A percentile compares a stretch with the other conserved stretches of the same genome.
Conservation (phyloP, 2,888 invertebrate genomes). For the Athalia cordata region DNA sequence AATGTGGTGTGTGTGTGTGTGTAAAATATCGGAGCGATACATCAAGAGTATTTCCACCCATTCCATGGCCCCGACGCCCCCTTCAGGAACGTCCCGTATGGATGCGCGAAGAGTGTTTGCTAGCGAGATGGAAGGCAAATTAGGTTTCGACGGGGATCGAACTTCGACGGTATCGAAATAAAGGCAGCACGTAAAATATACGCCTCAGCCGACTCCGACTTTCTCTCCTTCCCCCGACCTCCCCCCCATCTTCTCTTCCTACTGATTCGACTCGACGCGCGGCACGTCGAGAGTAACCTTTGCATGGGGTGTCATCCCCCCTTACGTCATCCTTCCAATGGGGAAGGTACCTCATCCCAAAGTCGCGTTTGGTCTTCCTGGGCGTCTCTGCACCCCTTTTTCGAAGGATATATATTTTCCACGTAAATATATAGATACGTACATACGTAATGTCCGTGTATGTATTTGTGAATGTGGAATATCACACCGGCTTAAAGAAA, state of each 20-base stretch:
- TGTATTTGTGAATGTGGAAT: neutral
- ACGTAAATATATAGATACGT: too few relatives aligned
- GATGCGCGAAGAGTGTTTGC: constrained; percentile 63
- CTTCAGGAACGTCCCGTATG: constrained; percentile 13
- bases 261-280: neutral
- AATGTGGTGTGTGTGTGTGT: neutral
- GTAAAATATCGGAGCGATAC: constrained; percentile 41
- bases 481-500: neutral
- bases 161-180: constrained; percentile 68
- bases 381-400: too few relatives aligned
- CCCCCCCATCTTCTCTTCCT: neutral
- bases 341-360: too few relatives aligned
- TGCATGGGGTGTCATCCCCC: neutral
- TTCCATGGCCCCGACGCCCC: neutral
- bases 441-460: neutral
- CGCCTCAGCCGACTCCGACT: constrained; percentile 5
- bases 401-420: too few relatives aligned
- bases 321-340: neutral
- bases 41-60: constrained; percentile 47
- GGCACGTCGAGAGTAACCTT: neutral
- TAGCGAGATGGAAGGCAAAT: constrained; percentile 71
- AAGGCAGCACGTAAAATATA: constrained; percentile 68
- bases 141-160: constrained; percentile 70
- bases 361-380: too few relatives aligned
- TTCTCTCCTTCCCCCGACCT: neutral